A percentile compares a stretch with the other conserved stretches of the same genome.
phyloP scores from a whole-genome alignment of 1,140 invertebrate genomes.

The Phymastichus coffea region DNA sequence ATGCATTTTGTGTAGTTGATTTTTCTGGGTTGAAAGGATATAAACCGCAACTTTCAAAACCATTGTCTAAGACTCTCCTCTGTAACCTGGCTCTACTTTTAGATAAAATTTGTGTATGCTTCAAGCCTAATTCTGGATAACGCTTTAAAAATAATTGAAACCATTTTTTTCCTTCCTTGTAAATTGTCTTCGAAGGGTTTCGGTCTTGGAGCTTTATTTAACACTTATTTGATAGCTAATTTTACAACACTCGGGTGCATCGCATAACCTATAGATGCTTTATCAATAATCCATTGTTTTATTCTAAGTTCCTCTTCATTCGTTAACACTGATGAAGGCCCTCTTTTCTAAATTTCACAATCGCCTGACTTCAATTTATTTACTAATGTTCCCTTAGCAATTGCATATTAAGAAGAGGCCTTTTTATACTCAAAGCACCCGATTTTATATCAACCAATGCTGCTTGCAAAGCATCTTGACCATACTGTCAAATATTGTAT shows the following conservation, averaged over 20 bases:
- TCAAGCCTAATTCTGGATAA: conserved; percentile 32
- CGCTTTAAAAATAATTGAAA: conserved; percentile 35
- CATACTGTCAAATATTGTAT: background rate
- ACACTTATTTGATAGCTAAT: background rate
- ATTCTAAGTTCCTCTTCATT: background rate
- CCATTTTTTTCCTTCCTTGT: background rate
- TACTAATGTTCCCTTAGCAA: background rate
- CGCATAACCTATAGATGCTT: background rate
- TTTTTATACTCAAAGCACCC: background rate
- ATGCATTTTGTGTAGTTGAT: background rate
- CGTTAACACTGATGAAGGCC: background rate
- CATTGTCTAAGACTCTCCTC: conserved; percentile 33
- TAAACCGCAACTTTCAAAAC: conserved; percentile 22
- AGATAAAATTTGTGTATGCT: conserved; percentile 33
- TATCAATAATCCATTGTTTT: background rate
- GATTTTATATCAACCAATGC: background rate
- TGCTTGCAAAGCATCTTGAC: background rate
- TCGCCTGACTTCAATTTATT: background rate
- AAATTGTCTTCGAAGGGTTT: background rate
- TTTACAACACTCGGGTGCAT: background rate
- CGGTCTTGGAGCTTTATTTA: background rate
- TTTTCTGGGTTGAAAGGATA: background rate
- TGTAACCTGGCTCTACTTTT: conserved; percentile 34
- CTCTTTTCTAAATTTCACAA: too few species aligned
- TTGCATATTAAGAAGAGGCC: background rate